Conservation (phyloP, 2,113 vertebrate species). For the Mus musculus region DNA sequence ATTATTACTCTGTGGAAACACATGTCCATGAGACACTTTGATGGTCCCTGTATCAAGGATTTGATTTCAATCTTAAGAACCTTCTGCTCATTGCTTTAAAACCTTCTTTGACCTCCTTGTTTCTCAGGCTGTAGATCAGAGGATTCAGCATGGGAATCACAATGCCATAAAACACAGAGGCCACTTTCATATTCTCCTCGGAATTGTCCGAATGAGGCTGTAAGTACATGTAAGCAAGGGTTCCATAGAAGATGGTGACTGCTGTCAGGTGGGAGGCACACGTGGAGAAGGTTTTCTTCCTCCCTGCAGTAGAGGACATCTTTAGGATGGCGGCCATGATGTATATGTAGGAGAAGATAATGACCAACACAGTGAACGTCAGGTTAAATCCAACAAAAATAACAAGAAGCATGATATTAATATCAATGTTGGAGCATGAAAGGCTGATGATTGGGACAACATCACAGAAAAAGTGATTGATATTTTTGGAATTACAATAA, state of each 20-base stretch:
- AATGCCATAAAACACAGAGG: constrained; percentile 34
- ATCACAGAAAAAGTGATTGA: constrained; percentile 50
- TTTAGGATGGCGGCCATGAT: not conserved
- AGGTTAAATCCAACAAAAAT: constrained; percentile 29
- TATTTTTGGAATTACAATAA: not conserved
- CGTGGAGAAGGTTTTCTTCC: not conserved
- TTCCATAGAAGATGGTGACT: constrained; percentile 35
- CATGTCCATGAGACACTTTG: not conserved
- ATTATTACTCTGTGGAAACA: not conserved
- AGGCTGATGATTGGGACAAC: not conserved
- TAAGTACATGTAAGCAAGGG: constrained; percentile 17
- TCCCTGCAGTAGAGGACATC: constrained; percentile 10
- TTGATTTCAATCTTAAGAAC: not conserved
- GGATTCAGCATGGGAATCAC: constrained; percentile 50
- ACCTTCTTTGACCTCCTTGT: constrained; percentile 18
- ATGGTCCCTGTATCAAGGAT: not conserved
- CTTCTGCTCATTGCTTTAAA: constrained; percentile 3
- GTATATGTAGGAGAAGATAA: not conserved
- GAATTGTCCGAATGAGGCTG: constrained; percentile 9
- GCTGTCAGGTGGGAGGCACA: constrained; percentile 44
- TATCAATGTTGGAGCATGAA: not conserved
- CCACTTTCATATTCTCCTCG: constrained; percentile 31
- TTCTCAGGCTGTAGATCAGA: constrained; percentile 47
- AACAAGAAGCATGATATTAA: not conserved
- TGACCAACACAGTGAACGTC: not conserved